Base-by-base conservation (phyloP, 2,797 vertebrate genomes). In the Monodelphis domestica region DNA sequence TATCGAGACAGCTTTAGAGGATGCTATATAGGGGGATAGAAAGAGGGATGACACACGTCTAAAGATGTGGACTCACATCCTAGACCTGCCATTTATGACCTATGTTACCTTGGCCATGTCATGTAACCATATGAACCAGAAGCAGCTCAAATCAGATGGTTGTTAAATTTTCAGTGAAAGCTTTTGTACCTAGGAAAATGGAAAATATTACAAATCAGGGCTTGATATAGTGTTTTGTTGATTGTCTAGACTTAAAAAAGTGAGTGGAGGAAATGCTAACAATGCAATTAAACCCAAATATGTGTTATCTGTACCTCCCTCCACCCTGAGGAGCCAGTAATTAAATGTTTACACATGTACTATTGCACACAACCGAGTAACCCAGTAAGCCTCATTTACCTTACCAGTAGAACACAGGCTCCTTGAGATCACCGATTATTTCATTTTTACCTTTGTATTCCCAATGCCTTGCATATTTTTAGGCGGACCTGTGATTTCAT, bases 1-100 rank as follows among this genome's bases (percentile, higher is more conserved):
- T 59, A 63, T 94, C 95, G 28, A 96, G 89, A 91, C 87, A 93
- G 54, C 94, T 97, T 88, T 78, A 45, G 17, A 78, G 63, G 29
- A 38, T 78, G 17, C 21, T 84, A 26, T 45, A 38, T 21, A 78
- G 38, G 14, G 21, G 21, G 70, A 14, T 45, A 78, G 29, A 78
- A 45, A 78, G 30, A 78, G 70, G 21, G 1, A 70, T 84, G 70
- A 84, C 38, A 38, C n/a, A 29, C 38, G n/a, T 38, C 17, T 38
- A n/a, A 78, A 78, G 17, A 78, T 78, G n/a, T 45, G 28, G 2
- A 45, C n/a, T 70, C 17, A 38, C 21, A 38, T 70, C 33, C 15
- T 38, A 26, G 26, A 15, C 26, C 38, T 84, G 70, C 45, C 9
- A 45, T 84, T 45, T 50, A 45, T 50, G 70, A 50, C 70, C 21